Evolutionary conservation across 2,888 invertebrate species (phyloP).

Genomic region (Rhagonycha lutea): DNA sequence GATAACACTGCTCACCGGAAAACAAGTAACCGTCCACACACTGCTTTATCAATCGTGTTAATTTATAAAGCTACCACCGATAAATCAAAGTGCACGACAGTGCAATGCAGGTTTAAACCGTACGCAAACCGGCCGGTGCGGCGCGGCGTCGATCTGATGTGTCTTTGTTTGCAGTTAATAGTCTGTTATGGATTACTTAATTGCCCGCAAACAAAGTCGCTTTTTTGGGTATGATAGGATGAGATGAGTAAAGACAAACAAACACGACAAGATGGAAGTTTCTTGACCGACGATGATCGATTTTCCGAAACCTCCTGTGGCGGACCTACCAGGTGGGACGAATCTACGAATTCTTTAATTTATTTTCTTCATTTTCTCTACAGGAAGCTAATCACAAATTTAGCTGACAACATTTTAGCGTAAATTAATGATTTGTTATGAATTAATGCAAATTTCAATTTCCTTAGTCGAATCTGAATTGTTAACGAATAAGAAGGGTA

Average conservation of each 20-base stretch:
- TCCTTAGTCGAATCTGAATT: conserved; percentile 6
- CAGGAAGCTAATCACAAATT: neutral
- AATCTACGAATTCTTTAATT: neutral
- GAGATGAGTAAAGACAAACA: conserved; percentile 21
- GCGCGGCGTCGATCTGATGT: neutral
- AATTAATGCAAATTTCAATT: conserved; percentile 11
- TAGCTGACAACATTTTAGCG: neutral
- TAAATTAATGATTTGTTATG: conserved; percentile 9
- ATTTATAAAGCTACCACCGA: neutral
- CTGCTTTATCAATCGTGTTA: conserved; percentile 10
- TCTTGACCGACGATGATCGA: neutral
- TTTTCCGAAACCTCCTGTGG: neutral
- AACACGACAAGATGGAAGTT: conserved; percentile 6
- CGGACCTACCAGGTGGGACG: neutral
- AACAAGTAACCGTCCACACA: neutral
- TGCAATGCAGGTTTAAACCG: neutral
- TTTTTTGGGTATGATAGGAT: conserved; percentile 1
- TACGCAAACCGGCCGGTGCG: conserved; percentile 10
- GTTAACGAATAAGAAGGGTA: conserved; percentile 8
- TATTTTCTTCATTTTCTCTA: neutral
- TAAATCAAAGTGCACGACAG: conserved; percentile 5
- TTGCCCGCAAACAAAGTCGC: conserved; percentile 9
- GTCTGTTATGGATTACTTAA: conserved; percentile 24
- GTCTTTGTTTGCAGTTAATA: conserved; percentile 23
- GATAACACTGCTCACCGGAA: conserved; percentile 3